Base-by-base conservation (phyloP, 2,113 vertebrate genomes). In the Marmota flaviventris region DNA sequence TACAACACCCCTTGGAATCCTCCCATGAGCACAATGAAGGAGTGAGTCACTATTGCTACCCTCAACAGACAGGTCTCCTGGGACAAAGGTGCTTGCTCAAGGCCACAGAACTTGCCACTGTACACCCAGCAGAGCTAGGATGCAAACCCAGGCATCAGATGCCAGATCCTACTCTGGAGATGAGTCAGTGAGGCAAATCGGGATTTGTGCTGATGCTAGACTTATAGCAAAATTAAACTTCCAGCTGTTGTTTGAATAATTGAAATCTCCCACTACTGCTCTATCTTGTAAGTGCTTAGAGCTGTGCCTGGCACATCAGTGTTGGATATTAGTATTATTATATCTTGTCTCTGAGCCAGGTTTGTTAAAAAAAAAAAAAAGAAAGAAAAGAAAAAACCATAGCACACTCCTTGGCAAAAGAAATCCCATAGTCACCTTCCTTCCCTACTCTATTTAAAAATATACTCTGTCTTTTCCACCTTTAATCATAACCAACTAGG, bases 201-300 rank as follows among this genome's bases (percentile, higher is more conserved):
- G 72, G 77, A 53, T 65, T 96, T 85, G 82, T 73, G 96, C 91
- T 95, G 94, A 96, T 81, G 91, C 93, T 58, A 92, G 94, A 81
- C 61, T 96, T 90, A 67, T 2, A 77, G 85, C 53, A 91, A 96
- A 97, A 97, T 69, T 91, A 92, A 94, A 87, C 93, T 95, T 95
- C 88, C 90, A 94, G 85, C 88, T 96, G 84, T 95, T 95, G 65
- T 88, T 48, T 95, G 93, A 98, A 92, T 95, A 96, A 96, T 42
- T 82, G 95, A 96, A 91, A 73, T 92, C 90, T 93, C 77, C 65
- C 70, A 84, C 56, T 75, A 84, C 65, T 61, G 7, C 73, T 86
- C 63, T 27, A 20, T 48, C 65, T 93, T 96, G 53, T 42, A 58
- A 37, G 67, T 84, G 85, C 97, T 94, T 14, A 75, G n/a, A 85